These are phyloP conservation scores for Drosophila bipectinata DNA, from an alignment of 1,140 invertebrate species.

Conservation along the genomic window DNA sequence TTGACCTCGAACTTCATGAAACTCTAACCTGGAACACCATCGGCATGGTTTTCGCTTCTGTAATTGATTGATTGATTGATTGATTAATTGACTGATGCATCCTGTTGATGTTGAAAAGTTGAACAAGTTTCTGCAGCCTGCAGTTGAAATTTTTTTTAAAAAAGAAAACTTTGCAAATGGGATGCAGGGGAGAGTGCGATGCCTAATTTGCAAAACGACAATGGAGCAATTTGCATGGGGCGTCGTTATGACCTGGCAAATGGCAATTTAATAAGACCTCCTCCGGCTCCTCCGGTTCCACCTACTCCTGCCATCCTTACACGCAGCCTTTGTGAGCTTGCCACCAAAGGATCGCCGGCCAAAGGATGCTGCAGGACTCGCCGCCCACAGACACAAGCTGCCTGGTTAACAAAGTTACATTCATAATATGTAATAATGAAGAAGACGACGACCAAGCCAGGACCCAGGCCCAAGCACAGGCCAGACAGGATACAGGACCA, in stretches of 20 bases:
- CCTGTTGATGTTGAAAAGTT: constrained; percentile 10
- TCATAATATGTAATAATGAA: constrained; percentile 66
- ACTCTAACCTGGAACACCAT: background rate
- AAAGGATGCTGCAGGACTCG: background rate
- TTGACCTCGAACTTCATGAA: background rate
- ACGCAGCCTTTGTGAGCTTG: background rate
- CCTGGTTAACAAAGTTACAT: constrained; percentile 53
- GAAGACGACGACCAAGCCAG: constrained; percentile 3
- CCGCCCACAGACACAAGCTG: constrained; percentile 9
- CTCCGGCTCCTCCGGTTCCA: constrained; percentile 13
- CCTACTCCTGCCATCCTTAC: background rate
- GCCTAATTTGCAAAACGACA: constrained; percentile 55
- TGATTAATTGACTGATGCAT: background rate
- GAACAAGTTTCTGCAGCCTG: constrained; percentile 7
- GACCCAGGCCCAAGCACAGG: background rate
- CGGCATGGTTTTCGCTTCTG: background rate
- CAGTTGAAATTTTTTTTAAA: background rate
- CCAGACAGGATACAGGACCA: background rate
- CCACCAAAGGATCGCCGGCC: background rate
- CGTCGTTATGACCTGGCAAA: constrained; percentile 30
- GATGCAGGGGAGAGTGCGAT: background rate
- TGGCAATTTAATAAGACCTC: constrained; percentile 62
- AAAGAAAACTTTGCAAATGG: too few relatives aligned
- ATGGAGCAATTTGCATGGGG: constrained; percentile 49
- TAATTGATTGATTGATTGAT: constrained; percentile 17